Conservation (phyloP, 2,888 invertebrate species). For the Dexiosoma caninum region DNA sequence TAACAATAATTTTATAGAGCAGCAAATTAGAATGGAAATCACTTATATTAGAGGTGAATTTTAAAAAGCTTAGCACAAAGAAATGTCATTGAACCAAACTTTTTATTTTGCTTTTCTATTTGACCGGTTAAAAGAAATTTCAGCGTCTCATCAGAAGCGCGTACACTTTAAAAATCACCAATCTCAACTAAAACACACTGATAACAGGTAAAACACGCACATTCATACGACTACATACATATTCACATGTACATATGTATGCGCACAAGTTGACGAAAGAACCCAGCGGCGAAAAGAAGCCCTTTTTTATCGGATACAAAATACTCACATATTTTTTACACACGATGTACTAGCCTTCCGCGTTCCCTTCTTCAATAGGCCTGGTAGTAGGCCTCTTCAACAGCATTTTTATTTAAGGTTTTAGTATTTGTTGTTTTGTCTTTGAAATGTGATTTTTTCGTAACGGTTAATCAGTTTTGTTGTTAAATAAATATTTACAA, state of each 20-base stretch:
- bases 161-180: slow-evolving; percentile 14
- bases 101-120: background rate
- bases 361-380: too few species aligned
- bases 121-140: background rate
- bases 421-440: too few species aligned
- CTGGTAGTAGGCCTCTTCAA: too few species aligned
- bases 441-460: too few species aligned
- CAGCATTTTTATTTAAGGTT: too few species aligned
- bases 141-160: slow-evolving; percentile 10
- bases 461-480: too few species aligned
- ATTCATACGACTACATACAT: background rate
- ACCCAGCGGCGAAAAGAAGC: too few species aligned
- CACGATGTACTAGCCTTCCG: too few species aligned
- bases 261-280: too few species aligned
- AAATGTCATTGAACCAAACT: slow-evolving; percentile 38
- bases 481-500: too few species aligned
- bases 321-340: too few species aligned
- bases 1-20: background rate
- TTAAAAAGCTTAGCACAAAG: background rate
- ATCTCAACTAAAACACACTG: background rate
- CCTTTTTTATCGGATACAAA: too few species aligned
- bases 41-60: slow-evolving; percentile 19
- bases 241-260: background rate
- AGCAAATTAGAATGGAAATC: background rate
- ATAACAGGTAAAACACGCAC: background rate